phyloP scores from a whole-genome alignment of 2,888 invertebrate species.

The Cheilosia variabilis region DNA sequence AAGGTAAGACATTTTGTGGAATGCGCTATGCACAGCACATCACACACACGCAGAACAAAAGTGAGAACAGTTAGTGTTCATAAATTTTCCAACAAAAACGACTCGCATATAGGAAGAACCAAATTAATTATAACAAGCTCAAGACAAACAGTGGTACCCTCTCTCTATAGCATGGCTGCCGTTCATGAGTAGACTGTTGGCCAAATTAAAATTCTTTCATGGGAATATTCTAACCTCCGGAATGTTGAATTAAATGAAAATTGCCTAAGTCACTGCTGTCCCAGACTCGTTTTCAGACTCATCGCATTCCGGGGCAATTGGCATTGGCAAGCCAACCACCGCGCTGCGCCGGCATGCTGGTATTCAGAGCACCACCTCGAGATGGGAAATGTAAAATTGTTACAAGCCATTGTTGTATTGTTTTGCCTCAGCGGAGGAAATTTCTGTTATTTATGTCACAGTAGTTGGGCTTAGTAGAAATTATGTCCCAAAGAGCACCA shows the following conservation, averaged over 20 bases:
- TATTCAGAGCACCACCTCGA: slow-evolving; percentile 60
- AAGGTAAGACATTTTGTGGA: slow-evolving; percentile 49
- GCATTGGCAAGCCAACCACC: slow-evolving; percentile 43
- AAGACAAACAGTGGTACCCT: slow-evolving; percentile 35
- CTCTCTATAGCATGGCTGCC: not conserved
- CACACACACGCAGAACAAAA: slow-evolving; percentile 62
- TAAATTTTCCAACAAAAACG: slow-evolving; percentile 57
- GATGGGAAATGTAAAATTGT: slow-evolving; percentile 66
- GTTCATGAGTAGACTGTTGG: slow-evolving; percentile 39
- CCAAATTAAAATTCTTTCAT: slow-evolving; percentile 63
- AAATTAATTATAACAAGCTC: slow-evolving; percentile 58
- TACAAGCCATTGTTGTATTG: slow-evolving; percentile 60
- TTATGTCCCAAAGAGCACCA: not conserved
- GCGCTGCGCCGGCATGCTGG: slow-evolving; percentile 1
- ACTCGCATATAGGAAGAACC: not conserved
- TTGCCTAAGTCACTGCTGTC: slow-evolving; percentile 65
- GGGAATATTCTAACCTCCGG: slow-evolving; percentile 73
- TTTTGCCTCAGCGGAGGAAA: slow-evolving; percentile 12
- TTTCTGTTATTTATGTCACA: slow-evolving; percentile 49
- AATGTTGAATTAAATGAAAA: slow-evolving; percentile 75
- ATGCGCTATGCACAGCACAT: slow-evolving; percentile 26
- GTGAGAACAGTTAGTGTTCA: slow-evolving; percentile 73
- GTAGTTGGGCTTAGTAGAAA: not conserved
- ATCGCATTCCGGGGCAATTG: slow-evolving; percentile 75
- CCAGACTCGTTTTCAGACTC: slow-evolving; percentile 71